Percentiles rank a stretch among this genome's conserved stretches.
phyloP scores from a whole-genome alignment of 2,888 invertebrate species.

The Mimumesa dahlbomi region DNA sequence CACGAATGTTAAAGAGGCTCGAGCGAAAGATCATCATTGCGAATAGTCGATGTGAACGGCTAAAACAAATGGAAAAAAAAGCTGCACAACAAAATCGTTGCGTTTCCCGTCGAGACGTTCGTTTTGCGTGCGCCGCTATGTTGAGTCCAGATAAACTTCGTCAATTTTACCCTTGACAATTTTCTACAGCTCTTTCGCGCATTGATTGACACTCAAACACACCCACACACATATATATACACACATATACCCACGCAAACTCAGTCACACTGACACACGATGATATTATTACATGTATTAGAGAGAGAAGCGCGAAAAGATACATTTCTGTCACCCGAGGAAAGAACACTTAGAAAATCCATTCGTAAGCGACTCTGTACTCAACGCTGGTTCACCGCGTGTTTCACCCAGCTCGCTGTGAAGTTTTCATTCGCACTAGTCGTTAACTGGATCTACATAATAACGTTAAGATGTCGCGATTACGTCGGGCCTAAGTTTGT shows the following conservation, averaged over 20 bases:
- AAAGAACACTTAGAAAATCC: slow-evolving; percentile 1
- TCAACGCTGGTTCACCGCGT: slow-evolving; percentile 48
- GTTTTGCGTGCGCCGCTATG: slow-evolving; percentile 36
- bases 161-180: slow-evolving; percentile 38
- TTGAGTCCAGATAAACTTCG: slow-evolving; percentile 44
- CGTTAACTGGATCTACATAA: slow-evolving; percentile 47
- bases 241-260: not conserved
- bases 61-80: not conserved
- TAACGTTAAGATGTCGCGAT: slow-evolving; percentile 48
- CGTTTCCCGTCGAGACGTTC: slow-evolving; percentile 31
- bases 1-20: not conserved
- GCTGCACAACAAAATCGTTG: slow-evolving; percentile 20
- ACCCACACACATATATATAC: not conserved
- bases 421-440: slow-evolving; percentile 58
- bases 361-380: slow-evolving; percentile 16
- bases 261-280: not conserved
- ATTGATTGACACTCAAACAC: slow-evolving; percentile 6
- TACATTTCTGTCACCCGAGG: not conserved
- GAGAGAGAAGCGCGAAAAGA: no score
- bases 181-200: slow-evolving; percentile 24
- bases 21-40: not conserved
- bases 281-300: not conserved
- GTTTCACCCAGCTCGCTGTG: slow-evolving; percentile 46
- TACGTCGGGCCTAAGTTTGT: slow-evolving; percentile 59
- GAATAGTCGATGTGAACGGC: slow-evolving; percentile 1